Evolutionary conservation across 2,888 invertebrate species (phyloP).

Genomic region (Phaedon cochleariae): DNA sequence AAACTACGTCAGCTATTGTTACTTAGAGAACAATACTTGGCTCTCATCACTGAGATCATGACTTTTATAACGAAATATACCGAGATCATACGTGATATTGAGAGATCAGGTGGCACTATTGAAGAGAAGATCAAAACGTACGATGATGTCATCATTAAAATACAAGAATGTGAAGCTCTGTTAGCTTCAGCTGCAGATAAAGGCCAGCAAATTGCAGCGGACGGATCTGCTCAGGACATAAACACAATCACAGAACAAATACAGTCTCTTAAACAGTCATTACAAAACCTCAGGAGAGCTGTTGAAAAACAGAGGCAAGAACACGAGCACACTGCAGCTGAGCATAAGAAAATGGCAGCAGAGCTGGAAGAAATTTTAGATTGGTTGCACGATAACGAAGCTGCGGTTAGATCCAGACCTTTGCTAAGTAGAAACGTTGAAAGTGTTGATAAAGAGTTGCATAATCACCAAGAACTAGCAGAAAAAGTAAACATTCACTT

Average conservation of each 20-base stretch:
- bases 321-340: slow-evolving; percentile 87
- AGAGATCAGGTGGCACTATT: slow-evolving; percentile 81
- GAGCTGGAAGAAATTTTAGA: slow-evolving; percentile 86
- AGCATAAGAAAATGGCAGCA: slow-evolving; percentile 83
- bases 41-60: slow-evolving; percentile 85
- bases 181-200: slow-evolving; percentile 89
- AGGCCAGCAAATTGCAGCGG: slow-evolving; percentile 91
- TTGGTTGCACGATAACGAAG: slow-evolving; percentile 85
- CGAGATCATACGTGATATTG: slow-evolving; percentile 84
- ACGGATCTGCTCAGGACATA: slow-evolving; percentile 86
- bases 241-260: slow-evolving; percentile 88
- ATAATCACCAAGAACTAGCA: slow-evolving; percentile 76
- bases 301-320: slow-evolving; percentile 89
- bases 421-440: slow-evolving; percentile 79
- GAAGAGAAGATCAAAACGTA: slow-evolving; percentile 89
- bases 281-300: slow-evolving; percentile 78
- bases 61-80: slow-evolving; percentile 89
- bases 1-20: slow-evolving; percentile 80
- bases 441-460: slow-evolving; percentile 83
- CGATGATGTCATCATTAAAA: slow-evolving; percentile 84
- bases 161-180: slow-evolving; percentile 90
- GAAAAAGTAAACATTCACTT: slow-evolving; percentile 76
- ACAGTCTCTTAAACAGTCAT: slow-evolving; percentile 85
- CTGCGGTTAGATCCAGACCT: slow-evolving; percentile 82
- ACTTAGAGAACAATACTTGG: slow-evolving; percentile 88